Evolutionary conservation across 2,888 invertebrate species (phyloP).

Genomic region (Vanessa cardui): DNA sequence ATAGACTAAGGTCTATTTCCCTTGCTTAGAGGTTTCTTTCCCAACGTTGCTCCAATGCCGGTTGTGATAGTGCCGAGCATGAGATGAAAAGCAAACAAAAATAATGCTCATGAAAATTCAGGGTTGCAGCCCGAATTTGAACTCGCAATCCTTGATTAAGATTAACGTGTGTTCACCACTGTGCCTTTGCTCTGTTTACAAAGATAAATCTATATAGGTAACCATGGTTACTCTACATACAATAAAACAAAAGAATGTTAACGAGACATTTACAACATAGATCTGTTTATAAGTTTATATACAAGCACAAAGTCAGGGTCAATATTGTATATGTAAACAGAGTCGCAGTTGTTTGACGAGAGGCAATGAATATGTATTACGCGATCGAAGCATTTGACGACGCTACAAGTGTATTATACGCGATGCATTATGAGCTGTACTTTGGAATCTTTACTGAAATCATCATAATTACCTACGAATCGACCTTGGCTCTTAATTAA

Average conservation of each 20-base stretch:
- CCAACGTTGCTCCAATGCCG: too few relatives aligned
- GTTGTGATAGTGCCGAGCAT: too few relatives aligned
- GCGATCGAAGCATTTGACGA: constrained; percentile 16
- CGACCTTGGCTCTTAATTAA: constrained; percentile 25
- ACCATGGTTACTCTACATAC: not conserved
- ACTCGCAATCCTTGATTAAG: too few relatives aligned
- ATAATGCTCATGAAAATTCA: too few relatives aligned
- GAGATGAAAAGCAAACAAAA: too few relatives aligned
- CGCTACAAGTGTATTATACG: constrained; percentile 29
- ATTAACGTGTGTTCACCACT: too few relatives aligned
- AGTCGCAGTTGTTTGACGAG: constrained; percentile 28
- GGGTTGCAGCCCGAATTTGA: too few relatives aligned
- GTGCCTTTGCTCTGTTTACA: too few relatives aligned
- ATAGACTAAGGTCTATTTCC: too few relatives aligned
- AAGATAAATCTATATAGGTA: too few relatives aligned
- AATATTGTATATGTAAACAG: constrained; percentile 15
- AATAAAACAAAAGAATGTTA: not conserved
- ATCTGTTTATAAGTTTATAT: constrained; percentile 1
- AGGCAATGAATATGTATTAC: constrained; percentile 30
- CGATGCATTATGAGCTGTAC: constrained; percentile 7
- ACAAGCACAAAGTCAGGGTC: constrained; percentile 20
- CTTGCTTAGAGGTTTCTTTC: too few relatives aligned
- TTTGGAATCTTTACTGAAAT: constrained; percentile 21
- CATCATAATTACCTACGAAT: constrained; percentile 20
- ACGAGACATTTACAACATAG: not conserved